Evolutionary conservation across 1,140 invertebrate species (phyloP), one percentile per base, ranked within the genome.

Genomic region (Philopotamus ludificatus): DNA sequence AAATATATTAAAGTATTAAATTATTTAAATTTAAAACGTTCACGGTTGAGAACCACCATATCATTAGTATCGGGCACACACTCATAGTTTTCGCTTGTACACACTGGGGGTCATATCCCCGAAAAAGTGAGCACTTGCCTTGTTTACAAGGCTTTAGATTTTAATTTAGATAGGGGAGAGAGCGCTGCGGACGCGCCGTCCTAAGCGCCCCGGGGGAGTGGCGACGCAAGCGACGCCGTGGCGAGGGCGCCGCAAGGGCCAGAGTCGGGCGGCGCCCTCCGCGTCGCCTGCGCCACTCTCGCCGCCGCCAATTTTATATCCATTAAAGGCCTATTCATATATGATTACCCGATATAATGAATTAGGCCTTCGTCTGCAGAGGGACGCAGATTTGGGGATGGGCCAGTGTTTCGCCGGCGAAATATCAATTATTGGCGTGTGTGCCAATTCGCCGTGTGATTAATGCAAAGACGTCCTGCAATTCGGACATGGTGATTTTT

Each of bases 71-170:
- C 39, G 55, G 39, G n/a, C 55, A 58, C 39, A 45, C 12, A n/a
- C 23, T 16, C n/a, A 53, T 51, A 25, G 39, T 39, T 49, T 34
- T 18, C 45, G 15, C 50, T 39, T 23, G 28, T 18, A 62, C 60
- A 47, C 23, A 61, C 67, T 75, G 77, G 78, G 78, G 78, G 78
- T 80, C 76, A 78, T 77, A 80, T 80, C 78, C 77, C 79, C 79
- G 77, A 81, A 81, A 81, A 81, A 81, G 79, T 81, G 79, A 81
- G 78, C 79, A 80, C 79, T 81, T 80, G 79, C 74, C 79, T 81
- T 81, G 79, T 81, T 80, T 80, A 81, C 79, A 81, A 80, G 79
- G 79, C 78, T 81, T 80, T 81, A 81, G 79, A 81, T 81, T 81
- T 81, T 80, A 81, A 81, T 81, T 81, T 81, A 81, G 79, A 81